Evolutionary conservation across 2,797 vertebrate genomes (phyloP), one percentile per base, ranked within the genome.

Genomic region (Nannoperca obscura): DNA sequence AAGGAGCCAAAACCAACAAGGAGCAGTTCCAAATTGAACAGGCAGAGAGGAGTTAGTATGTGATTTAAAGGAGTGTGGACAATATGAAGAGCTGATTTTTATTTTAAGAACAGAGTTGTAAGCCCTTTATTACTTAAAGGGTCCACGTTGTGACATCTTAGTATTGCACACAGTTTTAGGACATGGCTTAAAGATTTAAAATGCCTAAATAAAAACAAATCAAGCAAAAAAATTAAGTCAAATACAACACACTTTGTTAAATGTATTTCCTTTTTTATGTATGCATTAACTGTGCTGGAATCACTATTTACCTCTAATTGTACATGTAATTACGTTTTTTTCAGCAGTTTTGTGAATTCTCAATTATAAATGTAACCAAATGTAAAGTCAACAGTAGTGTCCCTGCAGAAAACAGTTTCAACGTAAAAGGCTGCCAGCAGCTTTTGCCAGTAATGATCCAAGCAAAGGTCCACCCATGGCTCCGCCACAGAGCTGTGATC

Each of bases 1-100:
- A 76, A 57, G 46, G 58, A 71, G 81, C 60, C 47, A 57, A 30
- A 76, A 83, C 55, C 78, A 76, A 58, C 55, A 57, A 40, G 71
- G 57, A 73, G 61, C 61, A 54, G 66, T 34, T 84, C 77, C 46
- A 46, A 52, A 61, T 47, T 34, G 19, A 60, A 77, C 47, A 65
- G 4, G 42, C 15, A 19, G 63, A 53, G 44, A 73, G 30, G 38
- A 65, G 64, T 24, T 20, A 19, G 20, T 64, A n/a, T 68, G 2
- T 54, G 42, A 58, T 62, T 58, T 44, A 68, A 24, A 27, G 40
- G 52, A 77, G 55, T 60, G 32, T 73, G 63, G 38, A 50, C 34
- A 24, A 7, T 10, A 9, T 65, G 27, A 9, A 4, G 42, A 17
- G 58, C 49, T 59, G n/a, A 46, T 57, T 44, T 36, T 36, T n/a